Base-by-base conservation (phyloP, 2,888 invertebrate species). In the Drosophila mercatorum region DNA sequence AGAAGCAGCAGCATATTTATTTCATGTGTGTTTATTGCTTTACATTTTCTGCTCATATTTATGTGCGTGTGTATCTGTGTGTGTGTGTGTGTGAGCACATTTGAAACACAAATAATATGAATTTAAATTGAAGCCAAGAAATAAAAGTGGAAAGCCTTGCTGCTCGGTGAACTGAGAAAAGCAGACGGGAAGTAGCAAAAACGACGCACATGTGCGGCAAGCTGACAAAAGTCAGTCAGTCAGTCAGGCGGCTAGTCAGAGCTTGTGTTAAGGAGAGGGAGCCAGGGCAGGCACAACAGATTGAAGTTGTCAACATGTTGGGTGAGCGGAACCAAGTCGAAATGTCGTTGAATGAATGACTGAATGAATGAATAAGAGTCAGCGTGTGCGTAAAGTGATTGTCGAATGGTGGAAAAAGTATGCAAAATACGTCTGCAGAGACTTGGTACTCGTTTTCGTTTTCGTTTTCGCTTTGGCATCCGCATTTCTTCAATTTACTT, bases 271-370 rank as follows among this genome's bases (percentile, higher is more conserved):
- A 11, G 0, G 41, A 41, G 51, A n/a, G 62, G 34, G 41, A 56
- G 55, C 41, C 40, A 31, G 41, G 46, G 36, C 5, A 12, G 38
- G 17, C 12, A 70, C 49, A 72, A 56, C 85, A 78, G 80, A 84
- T 84, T 81, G 82, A 85, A 82, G 73, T 80, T 86, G 89, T 86
- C 83, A 87, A 74, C 89, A 71, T 71, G 72, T 67, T 62, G 59
- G 61, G 65, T 59, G 36, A 75, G 59, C 82, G 80, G 80, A 85
- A 77, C 70, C 47, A 61, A 68, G 75, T 72, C 44, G 17, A 41
- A 49, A 41, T 28, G 31, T 31, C 49, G 31, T 49, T 11, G 55
- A 52, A 38, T 52, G 28, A 55, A 61, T 46, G 70, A 74, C 51
- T 67, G 68, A 73, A 44, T 53, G 74, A 71, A 53, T 68, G 73